Evolutionary conservation across 2,797 vertebrate genomes (phyloP), one percentile per base, ranked within the genome.

Genomic region (Poeciliopsis infans): DNA sequence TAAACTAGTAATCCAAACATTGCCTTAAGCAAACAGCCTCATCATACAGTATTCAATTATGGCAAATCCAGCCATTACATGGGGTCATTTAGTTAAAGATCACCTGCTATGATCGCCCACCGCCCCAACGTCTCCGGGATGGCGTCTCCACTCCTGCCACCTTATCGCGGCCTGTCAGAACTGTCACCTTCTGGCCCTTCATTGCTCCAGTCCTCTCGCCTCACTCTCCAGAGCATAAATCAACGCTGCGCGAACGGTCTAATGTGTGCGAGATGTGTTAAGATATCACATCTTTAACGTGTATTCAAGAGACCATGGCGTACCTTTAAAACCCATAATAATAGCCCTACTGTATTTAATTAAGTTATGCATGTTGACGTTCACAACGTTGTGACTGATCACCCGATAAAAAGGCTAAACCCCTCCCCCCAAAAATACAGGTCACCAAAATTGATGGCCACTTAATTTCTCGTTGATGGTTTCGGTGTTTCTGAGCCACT

Each of bases 81-180:
- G 0, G 41, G 66, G 25, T 15, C 25, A 28, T 46, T 70, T 70
- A 68, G 7, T 41, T 68, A 43, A 69, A 69, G 66, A 69, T 69
- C 66, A 69, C 66, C 39, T 43, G 68, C 68, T 25, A 55, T 55
- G 15, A 39, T 8, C 68, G 4, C 23, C 25, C 23, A 1, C 11
- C 66, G 3, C 66, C 36, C 23, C 25, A 15, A 0, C 13, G 7
- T 18, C 39, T 49, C 8, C 72, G 28, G 39, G 72, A 57, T 93
- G 94, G 95, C 94, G 95, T 95, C 95, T 55, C 72, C 75, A 74
- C 47, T 93, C 92, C 92, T 95, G 84, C 68, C 93, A 90, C 87
- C 86, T 69, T 47, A 28, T 76, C 76, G 43, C 77, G 2, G 71
- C 45, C 91, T 85, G 93, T 94, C 89, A 94, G 84, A 75, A 45